These are phyloP conservation scores for Nephrotoma appendiculata DNA, from an alignment of 2,888 invertebrate species.

Conservation along the genomic window DNA sequence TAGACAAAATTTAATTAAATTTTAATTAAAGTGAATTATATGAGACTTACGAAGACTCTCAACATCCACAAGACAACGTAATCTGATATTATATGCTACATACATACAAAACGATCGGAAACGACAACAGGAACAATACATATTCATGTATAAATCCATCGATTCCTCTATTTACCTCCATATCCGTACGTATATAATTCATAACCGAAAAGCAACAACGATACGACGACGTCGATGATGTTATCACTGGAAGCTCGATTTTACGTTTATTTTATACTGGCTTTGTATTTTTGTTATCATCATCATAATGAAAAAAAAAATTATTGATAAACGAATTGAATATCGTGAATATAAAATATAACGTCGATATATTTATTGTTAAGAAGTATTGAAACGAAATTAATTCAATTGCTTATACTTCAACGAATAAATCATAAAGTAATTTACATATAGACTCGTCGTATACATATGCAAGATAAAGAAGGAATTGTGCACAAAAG, in stretches of 20 bases:
- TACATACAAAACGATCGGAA: background rate
- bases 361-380: background rate
- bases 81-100: background rate
- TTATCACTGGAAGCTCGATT: background rate
- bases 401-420: background rate
- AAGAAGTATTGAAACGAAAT: background rate
- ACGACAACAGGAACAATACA: background rate
- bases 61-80: background rate
- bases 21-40: background rate
- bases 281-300: background rate
- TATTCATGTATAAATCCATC: background rate
- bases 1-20: background rate
- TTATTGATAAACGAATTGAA: background rate
- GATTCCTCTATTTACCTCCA: background rate
- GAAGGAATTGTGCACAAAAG: background rate
- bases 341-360: background rate
- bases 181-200: background rate
- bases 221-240: background rate
- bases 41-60: background rate
- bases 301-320: background rate
- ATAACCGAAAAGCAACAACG: background rate
- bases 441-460: no score
- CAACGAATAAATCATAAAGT: background rate
- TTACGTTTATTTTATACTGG: background rate
- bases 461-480: background rate